These are phyloP conservation scores for Drosophila mauritiana DNA, from an alignment of 1,140 invertebrate genomes.

Conservation along the genomic window DNA sequence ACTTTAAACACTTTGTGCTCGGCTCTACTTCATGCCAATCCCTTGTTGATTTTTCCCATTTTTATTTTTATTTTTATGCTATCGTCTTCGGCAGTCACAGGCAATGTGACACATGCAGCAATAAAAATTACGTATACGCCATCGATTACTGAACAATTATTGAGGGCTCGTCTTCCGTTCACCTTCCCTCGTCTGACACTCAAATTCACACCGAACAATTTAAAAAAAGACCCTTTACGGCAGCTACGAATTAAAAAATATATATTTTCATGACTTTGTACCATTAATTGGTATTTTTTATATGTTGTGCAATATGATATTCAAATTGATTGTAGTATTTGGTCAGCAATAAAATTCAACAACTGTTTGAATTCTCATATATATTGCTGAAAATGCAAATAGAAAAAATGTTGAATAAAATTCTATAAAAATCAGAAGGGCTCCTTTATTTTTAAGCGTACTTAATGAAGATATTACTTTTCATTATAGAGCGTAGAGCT, in stretches of 20 bases:
- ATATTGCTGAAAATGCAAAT: not conserved
- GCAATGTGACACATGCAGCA: slow-evolving; percentile 30
- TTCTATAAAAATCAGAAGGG: too few relatives aligned
- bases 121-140: slow-evolving; percentile 49
- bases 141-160: slow-evolving; percentile 22
- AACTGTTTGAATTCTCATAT: not conserved
- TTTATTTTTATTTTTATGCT: not conserved
- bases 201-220: too few relatives aligned
- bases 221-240: not conserved
- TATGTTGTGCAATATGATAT: not conserved
- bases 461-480: not conserved
- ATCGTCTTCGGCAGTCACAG: slow-evolving; percentile 11
- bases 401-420: not conserved
- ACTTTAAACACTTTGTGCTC: slow-evolving; percentile 5
- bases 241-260: not conserved
- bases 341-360: not conserved
- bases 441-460: not conserved
- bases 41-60: too few relatives aligned
- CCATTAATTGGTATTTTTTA: too few relatives aligned
- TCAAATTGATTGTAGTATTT: not conserved
- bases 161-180: slow-evolving; percentile 11
- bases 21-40: too few relatives aligned
- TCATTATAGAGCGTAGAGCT: not conserved
- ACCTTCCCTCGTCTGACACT: slow-evolving; percentile 16
- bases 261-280: not conserved